Evolutionary conservation across 2,113 vertebrate genomes (phyloP), one percentile per base, ranked within the genome.

Genomic region (Callipepla squamata): DNA sequence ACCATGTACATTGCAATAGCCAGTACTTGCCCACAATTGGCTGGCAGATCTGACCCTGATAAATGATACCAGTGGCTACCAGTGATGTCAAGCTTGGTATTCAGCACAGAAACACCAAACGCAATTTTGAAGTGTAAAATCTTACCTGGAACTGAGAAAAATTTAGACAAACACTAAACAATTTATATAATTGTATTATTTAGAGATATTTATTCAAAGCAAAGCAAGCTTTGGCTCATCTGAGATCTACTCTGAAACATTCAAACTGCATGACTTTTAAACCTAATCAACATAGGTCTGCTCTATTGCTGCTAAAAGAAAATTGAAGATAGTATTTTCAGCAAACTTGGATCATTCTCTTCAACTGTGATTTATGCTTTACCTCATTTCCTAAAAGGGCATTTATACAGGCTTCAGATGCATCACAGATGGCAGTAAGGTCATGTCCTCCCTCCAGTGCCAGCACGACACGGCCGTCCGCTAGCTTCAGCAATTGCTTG

Each of bases 331-430:
- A 65, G 23, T n/a, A 57, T 15, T 68, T 90, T 30, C 50, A 58
- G 32, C 34, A 75, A 58, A 57, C 42, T 48, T 28, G 23, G 21
- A 44, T 67, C 47, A 48, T 89, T 90, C 13, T 72, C 62, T 87
- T 61, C 83, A 59, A 51, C 36, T 62, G 25, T 30, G 63, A 61
- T 66, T 67, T 62, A 8, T 90, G 53, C 92, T 85, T 98, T 98
- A 98, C 98, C 98, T 98, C 97, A 92, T 98, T 98, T 98, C 98
- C 97, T 96, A 98, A 98, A 93, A 98, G 97, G 82, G 97, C 97
- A 44, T 98, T 97, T 92, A 98, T 96, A 78, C 97, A 98, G 94
- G 98, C 98, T 94, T 98, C 97, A 93, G 98, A 98, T 69, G 98
- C 97, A 65, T 98, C 97, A 89, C 97, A 98, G 89, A 97, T 97